Evolutionary conservation across 2,113 vertebrate species (phyloP), one percentile per base, ranked within the genome.

Genomic region (Salvelinus namaycush): DNA sequence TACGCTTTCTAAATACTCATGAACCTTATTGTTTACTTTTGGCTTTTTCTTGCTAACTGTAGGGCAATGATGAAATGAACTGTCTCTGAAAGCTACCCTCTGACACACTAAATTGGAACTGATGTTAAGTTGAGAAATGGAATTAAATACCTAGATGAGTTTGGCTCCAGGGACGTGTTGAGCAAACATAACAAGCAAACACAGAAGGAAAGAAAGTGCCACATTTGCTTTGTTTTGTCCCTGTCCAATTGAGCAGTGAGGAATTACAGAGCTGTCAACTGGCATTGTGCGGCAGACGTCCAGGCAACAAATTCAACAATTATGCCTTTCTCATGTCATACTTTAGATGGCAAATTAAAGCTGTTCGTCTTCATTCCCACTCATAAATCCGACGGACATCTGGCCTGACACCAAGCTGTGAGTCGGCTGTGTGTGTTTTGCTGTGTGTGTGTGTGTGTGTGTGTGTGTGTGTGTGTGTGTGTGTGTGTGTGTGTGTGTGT

Each of bases 251-350:
- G 68, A 65, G 80, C 34, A 76, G 26, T 48, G 5, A 24, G 65
- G 66, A 86, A 76, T 78, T 83, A n/a, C 51, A 76, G 14, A 20
- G 80, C 76, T 75, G 51, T 89, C 74, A 77, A 62, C 34, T 68
- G 51, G 48, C 68, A 82, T 76, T 82, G 75, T 86, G 77, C 65
- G 72, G 80, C 74, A 80, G 69, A 85, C 49, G 69, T 74, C 68
- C 80, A 80, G 78, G 76, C 76, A 84, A 83, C 76, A 90, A 81
- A 90, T 89, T 88, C 76, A n/a, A n/a, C 68, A 87, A 79, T 91
- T 88, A 90, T 73, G 59, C 67, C 72, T 65, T 73, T 80, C 70
- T 88, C 69, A 77, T 81, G 78, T 39, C 81, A 83, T 81, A 87
- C 78, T 82, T 76, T 83, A 84, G 72, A 86, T 80, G 81, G 76